Conservation (phyloP, 1,140 invertebrate genomes). For the Medauroidea extradentata region DNA sequence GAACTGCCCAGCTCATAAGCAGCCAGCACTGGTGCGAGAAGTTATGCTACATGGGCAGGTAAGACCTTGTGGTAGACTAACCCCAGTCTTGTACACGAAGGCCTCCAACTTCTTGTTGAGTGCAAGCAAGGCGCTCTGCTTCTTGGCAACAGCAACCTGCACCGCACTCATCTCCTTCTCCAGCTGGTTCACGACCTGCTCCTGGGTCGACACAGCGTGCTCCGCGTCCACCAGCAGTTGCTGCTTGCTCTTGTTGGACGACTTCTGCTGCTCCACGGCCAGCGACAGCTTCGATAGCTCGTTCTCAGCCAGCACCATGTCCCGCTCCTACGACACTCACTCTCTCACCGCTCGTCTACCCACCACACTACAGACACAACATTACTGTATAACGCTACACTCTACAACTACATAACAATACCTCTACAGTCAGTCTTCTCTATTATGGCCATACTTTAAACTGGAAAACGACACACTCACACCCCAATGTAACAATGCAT, state of each 20-base stretch:
- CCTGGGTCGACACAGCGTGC: conserved; percentile 49
- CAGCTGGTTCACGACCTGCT: conserved; percentile 45
- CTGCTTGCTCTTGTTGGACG: conserved; percentile 42
- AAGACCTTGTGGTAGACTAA: neutral
- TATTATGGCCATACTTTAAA: no score
- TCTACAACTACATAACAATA: no score
- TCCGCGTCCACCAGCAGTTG: conserved; percentile 40
- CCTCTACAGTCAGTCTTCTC: no score
- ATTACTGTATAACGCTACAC: no score
- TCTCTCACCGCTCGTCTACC: no score
- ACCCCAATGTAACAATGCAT: no score
- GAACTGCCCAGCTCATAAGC: no score
- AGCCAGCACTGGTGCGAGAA: no score
- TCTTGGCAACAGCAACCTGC: conserved; percentile 31
- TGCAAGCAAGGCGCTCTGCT: neutral
- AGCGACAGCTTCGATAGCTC: conserved; percentile 54
- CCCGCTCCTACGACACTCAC: conserved; percentile 56
- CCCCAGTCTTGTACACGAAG: conserved; percentile 12
- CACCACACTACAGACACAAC: no score
- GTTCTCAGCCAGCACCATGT: conserved; percentile 57
- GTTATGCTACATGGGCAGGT: no score
- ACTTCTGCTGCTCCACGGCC: conserved; percentile 55
- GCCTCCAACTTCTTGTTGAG: neutral
- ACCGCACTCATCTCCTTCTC: conserved; percentile 51
- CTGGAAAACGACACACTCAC: no score